These are phyloP conservation scores for Poeciliopsis paucimaculata DNA, from an alignment of 2,797 vertebrate species.

Conservation along the genomic window DNA sequence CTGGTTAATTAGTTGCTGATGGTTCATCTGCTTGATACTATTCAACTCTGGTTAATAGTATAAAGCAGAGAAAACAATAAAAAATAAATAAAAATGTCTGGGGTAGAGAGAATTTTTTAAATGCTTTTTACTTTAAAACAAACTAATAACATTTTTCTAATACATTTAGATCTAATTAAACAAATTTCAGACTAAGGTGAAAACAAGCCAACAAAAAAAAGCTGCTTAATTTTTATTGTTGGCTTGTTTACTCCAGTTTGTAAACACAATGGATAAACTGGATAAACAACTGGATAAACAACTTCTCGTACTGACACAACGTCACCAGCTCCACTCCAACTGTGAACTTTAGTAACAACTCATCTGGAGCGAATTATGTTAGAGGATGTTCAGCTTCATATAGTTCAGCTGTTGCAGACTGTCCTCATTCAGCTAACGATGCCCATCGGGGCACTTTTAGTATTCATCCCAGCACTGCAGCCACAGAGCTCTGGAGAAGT, in stretches of 20 bases:
- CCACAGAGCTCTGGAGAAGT: constrained; percentile 39
- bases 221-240: not conserved
- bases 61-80: too few species aligned
- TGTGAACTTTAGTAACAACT: constrained; percentile 31
- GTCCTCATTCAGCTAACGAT: constrained; percentile 28
- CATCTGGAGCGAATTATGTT: constrained; percentile 20
- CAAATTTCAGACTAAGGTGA: not conserved
- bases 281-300: constrained; percentile 36
- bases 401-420: constrained; percentile 19
- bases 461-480: constrained; percentile 28
- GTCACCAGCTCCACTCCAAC: constrained; percentile 47
- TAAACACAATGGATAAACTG: constrained; percentile 1
- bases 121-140: not conserved
- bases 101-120: not conserved
- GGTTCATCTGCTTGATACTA: not conserved
- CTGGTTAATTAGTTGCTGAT: not conserved
- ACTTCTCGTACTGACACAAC: constrained; percentile 7
- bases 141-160: not conserved
- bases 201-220: not conserved
- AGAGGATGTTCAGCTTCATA: constrained; percentile 5
- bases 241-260: constrained; percentile 2
- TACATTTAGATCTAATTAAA: not conserved
- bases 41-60: not conserved
- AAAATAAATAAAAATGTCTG: too few species aligned
- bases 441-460: constrained; percentile 6